Base-by-base conservation (phyloP, 35 echinoderm and acorn worm genomes). In the Patiria miniata region DNA sequence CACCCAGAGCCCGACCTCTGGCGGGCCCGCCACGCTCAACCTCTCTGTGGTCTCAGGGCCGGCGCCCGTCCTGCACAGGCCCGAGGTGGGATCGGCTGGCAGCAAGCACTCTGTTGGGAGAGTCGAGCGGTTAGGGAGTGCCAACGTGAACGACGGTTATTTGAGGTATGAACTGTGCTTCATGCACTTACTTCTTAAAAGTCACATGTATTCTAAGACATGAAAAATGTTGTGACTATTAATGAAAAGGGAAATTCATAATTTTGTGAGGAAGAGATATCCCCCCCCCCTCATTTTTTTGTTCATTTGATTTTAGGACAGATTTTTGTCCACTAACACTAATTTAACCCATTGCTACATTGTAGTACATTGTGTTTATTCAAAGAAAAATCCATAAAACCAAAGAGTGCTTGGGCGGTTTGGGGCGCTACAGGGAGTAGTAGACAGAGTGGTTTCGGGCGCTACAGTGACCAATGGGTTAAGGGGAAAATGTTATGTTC, bases 1-100 rank as follows among this genome's bases (percentile, higher is more conserved):
- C 23, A 52, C 85, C 4, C 85, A 68, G 51, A 55, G 85, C 53
- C 39, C 85, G 1, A 73, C 65, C 2, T 73, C 65, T 9, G 65
- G 65, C 15, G 65, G 65, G 21, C 69, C 84, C 33, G 83, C 90
- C 68, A 81, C 84, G n/a, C 39, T 92, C 36, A 92, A 92, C 79
- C 82, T 97, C 18, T 93, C 91, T n/a, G 88, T 97, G 2, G 87
- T 97, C 39, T 93, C 95, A 2, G 95, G 95, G 15, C 95, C 95
- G 40, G 95, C 95, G 34, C 95, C 95, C 36, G 91, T 97, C 21
- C 53, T 93, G 0, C 95, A 97, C 32, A 83, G 95, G 51, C 95
- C 95, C 37, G 95, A 97, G 54, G 21, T 97, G 50, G 77, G 22
- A 23, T 90, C 81, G 83, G 86, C 73, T 76, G 61, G 84, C 52